Conservation (phyloP, 1,140 invertebrate species). For the Cardiocondyla obscurior region DNA sequence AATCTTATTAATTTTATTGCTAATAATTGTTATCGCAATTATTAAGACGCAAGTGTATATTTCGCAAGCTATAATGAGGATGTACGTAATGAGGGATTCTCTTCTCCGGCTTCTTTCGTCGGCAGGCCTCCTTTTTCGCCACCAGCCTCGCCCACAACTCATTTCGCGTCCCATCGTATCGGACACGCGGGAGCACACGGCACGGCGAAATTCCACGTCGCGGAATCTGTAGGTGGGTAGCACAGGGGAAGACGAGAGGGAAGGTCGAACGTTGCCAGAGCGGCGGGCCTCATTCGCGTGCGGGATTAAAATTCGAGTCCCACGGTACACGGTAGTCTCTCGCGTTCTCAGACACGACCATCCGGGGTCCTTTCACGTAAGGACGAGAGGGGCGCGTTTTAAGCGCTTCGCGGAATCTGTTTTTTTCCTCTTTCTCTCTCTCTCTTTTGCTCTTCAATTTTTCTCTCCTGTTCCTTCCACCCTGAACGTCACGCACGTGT, state of each 20-base stretch:
- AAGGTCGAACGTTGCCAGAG: constrained; percentile 26
- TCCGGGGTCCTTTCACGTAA: constrained; percentile 66
- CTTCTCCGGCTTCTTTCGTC: background rate
- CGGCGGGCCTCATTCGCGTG: constrained; percentile 76
- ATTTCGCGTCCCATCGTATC: constrained; percentile 40
- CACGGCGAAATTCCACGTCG: constrained; percentile 50
- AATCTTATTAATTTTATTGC: background rate
- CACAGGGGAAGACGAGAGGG: background rate
- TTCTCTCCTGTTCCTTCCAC: too few species aligned
- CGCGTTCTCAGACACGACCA: constrained; percentile 75
- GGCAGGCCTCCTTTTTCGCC: background rate
- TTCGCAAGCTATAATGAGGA: background rate
- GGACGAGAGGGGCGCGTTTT: constrained; percentile 57
- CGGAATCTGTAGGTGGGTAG: constrained; percentile 13
- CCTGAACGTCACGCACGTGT: constrained; percentile 74
- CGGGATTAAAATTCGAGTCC: constrained; percentile 80
- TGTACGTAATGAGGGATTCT: too few species aligned
- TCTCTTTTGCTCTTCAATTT: too few species aligned
- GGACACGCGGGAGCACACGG: constrained; percentile 18
- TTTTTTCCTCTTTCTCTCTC: constrained; percentile 41
- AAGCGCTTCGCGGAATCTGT: constrained; percentile 75
- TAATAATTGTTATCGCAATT: background rate
- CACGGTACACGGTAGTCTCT: constrained; percentile 75
- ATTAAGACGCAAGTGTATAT: background rate
- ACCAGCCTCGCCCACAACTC: constrained; percentile 21